Evolutionary conservation across 2,888 invertebrate species (phyloP), one percentile per base, ranked within the genome.

Genomic region (Bhutanitis thaidina): DNA sequence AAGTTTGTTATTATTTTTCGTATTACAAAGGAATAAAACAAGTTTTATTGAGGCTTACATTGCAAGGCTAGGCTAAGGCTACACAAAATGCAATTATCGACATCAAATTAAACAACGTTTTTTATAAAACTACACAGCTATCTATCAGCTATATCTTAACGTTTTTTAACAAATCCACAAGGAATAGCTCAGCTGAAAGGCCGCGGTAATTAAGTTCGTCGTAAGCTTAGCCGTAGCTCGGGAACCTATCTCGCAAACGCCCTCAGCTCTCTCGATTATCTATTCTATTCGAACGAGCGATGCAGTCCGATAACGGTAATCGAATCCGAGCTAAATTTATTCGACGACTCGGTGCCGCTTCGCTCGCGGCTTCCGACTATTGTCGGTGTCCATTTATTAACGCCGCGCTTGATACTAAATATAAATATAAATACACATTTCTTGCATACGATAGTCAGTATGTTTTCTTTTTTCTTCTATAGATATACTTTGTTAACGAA

Each of bases 231-330:
- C 36, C 46, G 36, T 30, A 45, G 43, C 39, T 43, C 29, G 25
- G 43, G 32, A 30, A 51, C 54, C 58, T 56, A 48, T 43, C 53
- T 46, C 14, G 57, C 40, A 30, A 48, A 54, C 57, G 58, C 58
- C 51, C 48, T 48, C 45, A 52, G 49, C 52, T 51, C 55, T 41
- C 57, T 43, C 57, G 61, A 66, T 68, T 65, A 67, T 67, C 68
- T 64, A 65, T 71, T 69, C 68, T 64, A 65, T 67, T 66, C 68
- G 71, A 69, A 60, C 68, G 67, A 66, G 61, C 71, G 72, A 71
- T 77, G 70, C 72, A 69, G 59, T 57, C 53, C 65, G 77, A 77
- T 77, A 79, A 67, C 71, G 65, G 74, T 77, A 77, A 79, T 77
- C 74, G 76, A 76, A 74, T 71, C 63, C 57, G 54, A 66, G 63